Evolutionary conservation across 2,797 vertebrate species (phyloP), one percentile per base, ranked within the genome.

Genomic region (Pantherophis vulpinus): DNA sequence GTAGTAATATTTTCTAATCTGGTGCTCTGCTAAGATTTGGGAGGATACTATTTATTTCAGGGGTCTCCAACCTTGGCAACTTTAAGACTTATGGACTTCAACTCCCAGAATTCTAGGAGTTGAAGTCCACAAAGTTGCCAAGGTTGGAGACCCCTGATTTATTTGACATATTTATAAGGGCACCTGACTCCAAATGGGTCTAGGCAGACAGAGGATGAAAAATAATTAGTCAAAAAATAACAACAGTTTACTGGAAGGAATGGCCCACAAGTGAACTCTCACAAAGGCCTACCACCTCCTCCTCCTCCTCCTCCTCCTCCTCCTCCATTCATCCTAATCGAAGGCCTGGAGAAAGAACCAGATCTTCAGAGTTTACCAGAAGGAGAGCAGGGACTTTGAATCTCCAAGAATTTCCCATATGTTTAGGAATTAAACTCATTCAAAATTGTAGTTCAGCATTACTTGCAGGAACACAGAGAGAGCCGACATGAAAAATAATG

Each of bases 351-450:
- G 74, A 18, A 42, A 37, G 8, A 83, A 42, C 20, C 37, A 47
- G 37, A 4, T 25, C 37, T 42, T 83, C 79, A 83, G 42, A 47
- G 42, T 47, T 83, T 47, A 83, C 10, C 4, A 0, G 79, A 83
- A 83, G 79, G 10, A 83, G 10, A 83, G 20, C 23, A 47, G 23
- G 23, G 2, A 47, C 79, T 47, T 25, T 23, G 37, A 83, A 83
- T 83, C 37, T 11, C 20, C 20, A 42, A 83, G 10, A 83, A 25
- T 83, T 25, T 47, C 10, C 4, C 42, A 83, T 83, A 42, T 47
- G 79, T 83, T 47, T 83, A 47, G 70, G 25, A 83, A 63, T 70
- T 61, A 95, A 95, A 60, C 0, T 90, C 93, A 93, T 29, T 88
- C 1, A 87, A 0, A 91, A 54, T 32, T 54, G 20, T 79, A 12